These are phyloP conservation scores for Mylabris phalerata DNA, from an alignment of 1,140 invertebrate genomes.

Conservation along the genomic window DNA sequence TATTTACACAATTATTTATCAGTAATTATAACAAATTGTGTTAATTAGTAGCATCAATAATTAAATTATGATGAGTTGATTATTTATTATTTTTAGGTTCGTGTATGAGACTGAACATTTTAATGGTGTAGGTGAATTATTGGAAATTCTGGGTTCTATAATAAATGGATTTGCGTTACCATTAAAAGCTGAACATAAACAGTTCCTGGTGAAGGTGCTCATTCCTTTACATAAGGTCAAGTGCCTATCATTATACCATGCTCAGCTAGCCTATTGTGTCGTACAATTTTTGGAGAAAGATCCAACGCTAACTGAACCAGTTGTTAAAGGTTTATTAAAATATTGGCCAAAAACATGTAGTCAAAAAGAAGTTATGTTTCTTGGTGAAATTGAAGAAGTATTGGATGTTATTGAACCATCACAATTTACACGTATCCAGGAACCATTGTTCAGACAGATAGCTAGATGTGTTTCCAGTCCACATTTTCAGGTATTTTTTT, in stretches of 20 bases:
- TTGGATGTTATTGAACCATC: slow-evolving; percentile 97
- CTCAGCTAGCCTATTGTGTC: slow-evolving; percentile 98
- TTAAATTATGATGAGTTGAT: too few species aligned
- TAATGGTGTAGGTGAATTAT: slow-evolving; percentile 96
- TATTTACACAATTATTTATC: slow-evolving; percentile 1
- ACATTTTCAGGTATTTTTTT: slow-evolving; percentile 77
- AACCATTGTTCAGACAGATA: slow-evolving; percentile 94
- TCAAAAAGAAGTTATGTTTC: slow-evolving; percentile 99
- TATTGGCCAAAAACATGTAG: slow-evolving; percentile 99
- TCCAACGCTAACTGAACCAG: slow-evolving; percentile 90
- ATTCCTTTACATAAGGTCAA: slow-evolving; percentile 98
- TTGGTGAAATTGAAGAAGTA: slow-evolving; percentile 96
- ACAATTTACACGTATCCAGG: slow-evolving; percentile 97
- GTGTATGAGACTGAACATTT: slow-evolving; percentile 99
- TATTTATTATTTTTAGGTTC: slow-evolving; percentile 64
- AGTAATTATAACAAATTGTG: background rate
- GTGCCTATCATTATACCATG: slow-evolving; percentile 86
- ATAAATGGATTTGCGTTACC: slow-evolving; percentile 99
- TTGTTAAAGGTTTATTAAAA: slow-evolving; percentile 92
- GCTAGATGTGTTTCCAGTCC: slow-evolving; percentile 97
- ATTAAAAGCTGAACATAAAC: slow-evolving; percentile 94
- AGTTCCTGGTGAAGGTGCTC: slow-evolving; percentile 96
- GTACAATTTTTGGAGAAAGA: slow-evolving; percentile 99
- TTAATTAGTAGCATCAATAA: background rate
- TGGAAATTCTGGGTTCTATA: slow-evolving; percentile 98